A percentile compares a stretch with the other conserved stretches of the same genome.
Conservation (phyloP, 2,888 invertebrate genomes). For the Pasiphila rectangulata region DNA sequence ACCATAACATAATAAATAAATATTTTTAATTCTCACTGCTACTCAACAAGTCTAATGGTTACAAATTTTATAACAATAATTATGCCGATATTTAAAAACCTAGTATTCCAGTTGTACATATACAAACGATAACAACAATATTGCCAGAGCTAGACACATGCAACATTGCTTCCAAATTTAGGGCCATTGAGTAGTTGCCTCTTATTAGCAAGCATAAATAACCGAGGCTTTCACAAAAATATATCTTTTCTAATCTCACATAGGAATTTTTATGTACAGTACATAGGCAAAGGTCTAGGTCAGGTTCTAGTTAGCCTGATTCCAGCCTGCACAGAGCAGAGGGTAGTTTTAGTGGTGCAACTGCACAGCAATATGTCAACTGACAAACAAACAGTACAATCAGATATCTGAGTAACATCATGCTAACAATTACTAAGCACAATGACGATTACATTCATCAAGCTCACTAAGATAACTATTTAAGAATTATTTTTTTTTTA, state of each 20-base stretch:
- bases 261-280: slow-evolving; percentile 54
- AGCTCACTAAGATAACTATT: slow-evolving; percentile 75
- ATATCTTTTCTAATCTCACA: slow-evolving; percentile 56
- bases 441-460: slow-evolving; percentile 79
- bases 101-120: slow-evolving; percentile 55
- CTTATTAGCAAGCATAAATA: slow-evolving; percentile 31
- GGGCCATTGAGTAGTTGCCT: slow-evolving; percentile 25
- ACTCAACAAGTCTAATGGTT: slow-evolving; percentile 75
- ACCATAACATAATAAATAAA: slow-evolving; percentile 75
- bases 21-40: slow-evolving; percentile 71
- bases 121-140: slow-evolving; percentile 62
- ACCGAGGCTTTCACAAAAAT: slow-evolving; percentile 53
- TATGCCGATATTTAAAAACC: slow-evolving; percentile 71
- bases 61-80: slow-evolving; percentile 77
- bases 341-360: slow-evolving; percentile 19
- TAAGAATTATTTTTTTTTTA: slow-evolving; percentile 61
- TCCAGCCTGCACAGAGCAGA: slow-evolving; percentile 14
- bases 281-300: slow-evolving; percentile 35
- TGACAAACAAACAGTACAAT: slow-evolving; percentile 50
- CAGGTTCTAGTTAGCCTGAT: slow-evolving; percentile 4
- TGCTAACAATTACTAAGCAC: slow-evolving; percentile 78
- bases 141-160: slow-evolving; percentile 37
- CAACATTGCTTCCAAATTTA: slow-evolving; percentile 26
- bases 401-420: slow-evolving; percentile 69
- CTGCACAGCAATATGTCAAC: slow-evolving; percentile 34